Percentiles rank a stretch among this genome's conserved stretches.
These are phyloP conservation scores for Cossypha heuglini DNA, from an alignment of 2,797 vertebrate genomes.

Conservation along the genomic window DNA sequence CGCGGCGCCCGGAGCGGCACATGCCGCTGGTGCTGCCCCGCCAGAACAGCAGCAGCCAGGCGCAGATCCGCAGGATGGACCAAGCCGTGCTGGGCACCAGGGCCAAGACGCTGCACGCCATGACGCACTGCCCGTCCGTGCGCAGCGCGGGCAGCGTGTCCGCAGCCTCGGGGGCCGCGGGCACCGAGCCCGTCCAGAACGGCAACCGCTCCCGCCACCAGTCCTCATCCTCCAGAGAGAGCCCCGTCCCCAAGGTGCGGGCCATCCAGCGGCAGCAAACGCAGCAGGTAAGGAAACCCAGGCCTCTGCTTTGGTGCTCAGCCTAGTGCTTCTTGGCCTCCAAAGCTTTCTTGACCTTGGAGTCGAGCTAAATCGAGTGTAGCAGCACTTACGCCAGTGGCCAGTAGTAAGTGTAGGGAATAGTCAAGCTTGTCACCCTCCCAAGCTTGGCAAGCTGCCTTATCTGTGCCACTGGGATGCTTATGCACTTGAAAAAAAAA, in stretches of 20 bases:
- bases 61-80: constrained; percentile 86
- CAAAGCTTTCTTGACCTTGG: not conserved
- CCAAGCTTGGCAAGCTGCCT: not conserved
- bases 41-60: constrained; percentile 86
- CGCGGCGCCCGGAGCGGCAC: constrained; percentile 76
- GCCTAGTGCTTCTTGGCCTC: not conserved
- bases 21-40: constrained; percentile 82
- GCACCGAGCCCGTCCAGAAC: constrained; percentile 76
- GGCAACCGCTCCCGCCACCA: constrained; percentile 80
- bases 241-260: constrained; percentile 80
- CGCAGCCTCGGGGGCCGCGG: constrained; percentile 58
- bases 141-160: constrained; percentile 84
- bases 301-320: not conserved
- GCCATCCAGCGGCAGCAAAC: constrained; percentile 78
- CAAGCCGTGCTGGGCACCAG: constrained; percentile 77
- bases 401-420: not conserved
- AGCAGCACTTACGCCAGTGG: not conserved
- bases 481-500: not conserved
- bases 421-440: not conserved
- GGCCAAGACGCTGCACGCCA: constrained; percentile 75
- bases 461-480: not conserved
- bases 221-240: constrained; percentile 81
- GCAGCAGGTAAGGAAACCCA: constrained; percentile 76
- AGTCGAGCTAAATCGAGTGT: not conserved
- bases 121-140: constrained; percentile 83